These are phyloP conservation scores for Dinomys branickii DNA, from an alignment of 2,113 vertebrate genomes.

Conservation along the genomic window DNA sequence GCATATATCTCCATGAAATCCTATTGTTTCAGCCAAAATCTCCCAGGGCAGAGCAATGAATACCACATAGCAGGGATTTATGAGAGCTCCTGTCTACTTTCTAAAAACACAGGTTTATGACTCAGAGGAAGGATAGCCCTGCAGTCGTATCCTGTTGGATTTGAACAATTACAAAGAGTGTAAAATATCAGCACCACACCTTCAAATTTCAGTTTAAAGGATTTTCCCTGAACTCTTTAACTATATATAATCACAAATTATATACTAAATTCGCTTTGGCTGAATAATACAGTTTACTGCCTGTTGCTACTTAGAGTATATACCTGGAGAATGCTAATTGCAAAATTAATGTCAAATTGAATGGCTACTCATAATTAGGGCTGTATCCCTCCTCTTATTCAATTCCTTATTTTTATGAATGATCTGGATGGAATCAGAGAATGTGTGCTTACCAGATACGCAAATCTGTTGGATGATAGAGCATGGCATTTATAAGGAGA, in stretches of 20 bases:
- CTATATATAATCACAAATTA: not conserved
- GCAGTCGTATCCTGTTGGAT: not conserved
- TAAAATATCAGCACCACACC: not conserved
- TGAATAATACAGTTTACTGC: not conserved
- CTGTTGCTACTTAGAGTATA: not conserved
- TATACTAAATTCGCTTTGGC: not conserved
- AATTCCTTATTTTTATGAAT: not conserved
- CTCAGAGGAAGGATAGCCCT: not conserved
- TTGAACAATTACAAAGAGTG: not conserved
- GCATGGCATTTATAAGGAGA: not conserved
- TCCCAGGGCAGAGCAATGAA: not conserved
- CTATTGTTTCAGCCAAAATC: not conserved
- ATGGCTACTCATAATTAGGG: not conserved
- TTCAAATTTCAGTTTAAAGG: slow-evolving; percentile 1
- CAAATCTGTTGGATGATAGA: not conserved
- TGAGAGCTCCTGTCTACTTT: not conserved
- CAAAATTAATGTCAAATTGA: not conserved
- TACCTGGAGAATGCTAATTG: not conserved
- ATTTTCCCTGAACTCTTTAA: not conserved
- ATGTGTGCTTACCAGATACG: not conserved
- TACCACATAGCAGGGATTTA: not conserved
- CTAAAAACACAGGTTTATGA: not conserved
- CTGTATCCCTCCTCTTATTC: not conserved
- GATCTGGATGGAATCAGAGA: not conserved
- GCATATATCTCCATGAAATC: not conserved